phyloP scores from a whole-genome alignment of 2,113 vertebrate species.

The Microcebus lehilahytsara region DNA sequence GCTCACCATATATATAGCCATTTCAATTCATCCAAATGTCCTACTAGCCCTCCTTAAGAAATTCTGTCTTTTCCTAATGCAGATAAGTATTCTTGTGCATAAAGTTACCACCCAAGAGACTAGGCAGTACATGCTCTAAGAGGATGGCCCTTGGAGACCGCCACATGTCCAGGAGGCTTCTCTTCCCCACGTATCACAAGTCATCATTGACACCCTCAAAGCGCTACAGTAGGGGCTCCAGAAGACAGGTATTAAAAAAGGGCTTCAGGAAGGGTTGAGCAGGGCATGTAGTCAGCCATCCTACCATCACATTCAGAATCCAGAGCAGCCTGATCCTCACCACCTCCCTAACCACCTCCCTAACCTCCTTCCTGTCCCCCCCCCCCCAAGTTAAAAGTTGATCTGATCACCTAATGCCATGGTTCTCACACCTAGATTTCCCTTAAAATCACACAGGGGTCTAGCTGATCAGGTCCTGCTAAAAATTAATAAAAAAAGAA shows the following conservation, averaged over 20 bases:
- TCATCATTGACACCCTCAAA: not conserved
- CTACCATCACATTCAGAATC: not conserved
- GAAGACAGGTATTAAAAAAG: not conserved
- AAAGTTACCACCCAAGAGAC: not conserved
- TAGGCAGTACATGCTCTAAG: not conserved
- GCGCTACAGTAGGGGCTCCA: not conserved
- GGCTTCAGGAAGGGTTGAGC: not conserved
- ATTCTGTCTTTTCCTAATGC: not conserved
- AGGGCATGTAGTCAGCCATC: not conserved
- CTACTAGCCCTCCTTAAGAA: not conserved
- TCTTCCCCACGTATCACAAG: not conserved
- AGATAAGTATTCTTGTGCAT: not conserved
- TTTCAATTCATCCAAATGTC: not conserved
- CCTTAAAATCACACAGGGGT: not conserved
- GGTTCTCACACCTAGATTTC: not conserved
- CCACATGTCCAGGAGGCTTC: not conserved
- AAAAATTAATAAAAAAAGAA: too few species aligned
- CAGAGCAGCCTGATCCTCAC: not conserved
- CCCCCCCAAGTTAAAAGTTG: not conserved
- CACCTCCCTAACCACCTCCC: not conserved
- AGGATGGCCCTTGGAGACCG: not conserved
- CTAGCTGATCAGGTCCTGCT: too few species aligned
- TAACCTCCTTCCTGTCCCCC: not conserved
- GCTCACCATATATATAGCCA: too few species aligned
- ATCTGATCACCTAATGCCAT: not conserved